Evolutionary conservation across 2,888 invertebrate genomes (phyloP).

Genomic region (Polydrusus pterygomalis): DNA sequence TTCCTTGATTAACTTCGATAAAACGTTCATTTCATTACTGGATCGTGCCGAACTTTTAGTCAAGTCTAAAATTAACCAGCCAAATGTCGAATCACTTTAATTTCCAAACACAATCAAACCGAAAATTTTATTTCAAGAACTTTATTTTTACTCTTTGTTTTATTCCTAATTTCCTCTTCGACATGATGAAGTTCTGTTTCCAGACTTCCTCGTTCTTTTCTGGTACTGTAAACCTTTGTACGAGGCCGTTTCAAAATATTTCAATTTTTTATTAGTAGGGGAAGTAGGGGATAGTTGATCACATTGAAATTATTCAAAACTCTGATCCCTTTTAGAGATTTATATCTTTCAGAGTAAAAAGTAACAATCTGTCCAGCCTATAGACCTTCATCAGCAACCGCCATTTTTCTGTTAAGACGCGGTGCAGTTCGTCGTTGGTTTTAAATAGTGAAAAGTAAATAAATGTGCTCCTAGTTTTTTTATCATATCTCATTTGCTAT

Average conservation of each 20-base stretch:
- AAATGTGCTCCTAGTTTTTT: no score
- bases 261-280: no score
- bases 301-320: no score
- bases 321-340: no score
- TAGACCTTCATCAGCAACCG: no score
- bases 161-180: conserved; percentile 27
- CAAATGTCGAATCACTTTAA: conserved; percentile 30
- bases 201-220: conserved; percentile 32
- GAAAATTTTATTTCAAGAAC: conserved; percentile 22
- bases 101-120: conserved; percentile 34
- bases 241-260: background rate
- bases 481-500: no score
- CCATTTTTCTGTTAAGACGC: no score
- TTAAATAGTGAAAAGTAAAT: no score
- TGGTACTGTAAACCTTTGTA: background rate
- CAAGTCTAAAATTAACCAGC: conserved; percentile 29
- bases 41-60: conserved; percentile 23
- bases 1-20: conserved; percentile 15
- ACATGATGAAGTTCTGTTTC: conserved; percentile 2
- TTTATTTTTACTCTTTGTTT: conserved; percentile 22
- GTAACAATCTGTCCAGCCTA: no score
- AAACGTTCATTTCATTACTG: conserved; percentile 10
- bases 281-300: no score
- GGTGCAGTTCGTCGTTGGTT: no score
- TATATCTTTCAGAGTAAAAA: no score